Percentiles rank a stretch among this genome's conserved stretches.
Conservation (phyloP, 2,797 vertebrate species). For the Kryptolebias ocellatus region DNA sequence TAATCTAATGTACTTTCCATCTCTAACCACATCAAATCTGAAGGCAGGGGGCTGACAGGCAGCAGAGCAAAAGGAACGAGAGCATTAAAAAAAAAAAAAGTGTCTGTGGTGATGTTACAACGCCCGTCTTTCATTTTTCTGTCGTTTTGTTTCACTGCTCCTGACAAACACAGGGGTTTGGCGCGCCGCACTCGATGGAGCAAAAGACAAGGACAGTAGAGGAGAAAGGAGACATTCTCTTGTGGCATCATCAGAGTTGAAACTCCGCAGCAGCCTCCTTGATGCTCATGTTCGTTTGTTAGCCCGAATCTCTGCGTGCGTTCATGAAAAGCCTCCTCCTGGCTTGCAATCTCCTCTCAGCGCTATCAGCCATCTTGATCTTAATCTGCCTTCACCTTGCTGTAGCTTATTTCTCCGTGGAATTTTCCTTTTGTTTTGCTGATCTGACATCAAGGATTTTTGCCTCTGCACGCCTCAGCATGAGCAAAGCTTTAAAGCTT, state of each 20-base stretch:
- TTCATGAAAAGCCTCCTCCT: conserved; percentile 3
- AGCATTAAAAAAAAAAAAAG: conserved; percentile 47
- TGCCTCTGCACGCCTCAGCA: background rate
- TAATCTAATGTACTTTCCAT: conserved; percentile 38
- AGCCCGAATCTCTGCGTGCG: conserved; percentile 34
- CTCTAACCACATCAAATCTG: conserved; percentile 39
- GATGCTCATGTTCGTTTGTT: conserved; percentile 54
- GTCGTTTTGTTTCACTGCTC: conserved; percentile 55
- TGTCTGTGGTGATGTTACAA: conserved; percentile 70
- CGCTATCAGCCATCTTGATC: conserved; percentile 53
- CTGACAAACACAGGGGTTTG: conserved; percentile 51
- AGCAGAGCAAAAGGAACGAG: conserved; percentile 59
- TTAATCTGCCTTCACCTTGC: conserved; percentile 31
- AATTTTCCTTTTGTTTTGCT: conserved; percentile 14
- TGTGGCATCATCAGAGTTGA: conserved; percentile 44
- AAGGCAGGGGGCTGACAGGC: conserved; percentile 62
- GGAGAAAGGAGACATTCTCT: conserved; percentile 39
- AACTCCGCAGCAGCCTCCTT: conserved; percentile 41
- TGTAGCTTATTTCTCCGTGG: conserved; percentile 10
- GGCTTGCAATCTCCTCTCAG: conserved; percentile 17
- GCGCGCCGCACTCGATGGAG: conserved; percentile 45
- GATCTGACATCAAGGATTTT: conserved; percentile 1
- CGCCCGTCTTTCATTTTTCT: conserved; percentile 54
- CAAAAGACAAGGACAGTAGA: conserved; percentile 44
- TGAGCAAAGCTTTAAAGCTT: conserved; percentile 3